A percentile compares a stretch with the other conserved stretches of the same genome.
Evolutionary conservation across 2,113 vertebrate species (phyloP).

Genomic region (Scolopax mira): DNA sequence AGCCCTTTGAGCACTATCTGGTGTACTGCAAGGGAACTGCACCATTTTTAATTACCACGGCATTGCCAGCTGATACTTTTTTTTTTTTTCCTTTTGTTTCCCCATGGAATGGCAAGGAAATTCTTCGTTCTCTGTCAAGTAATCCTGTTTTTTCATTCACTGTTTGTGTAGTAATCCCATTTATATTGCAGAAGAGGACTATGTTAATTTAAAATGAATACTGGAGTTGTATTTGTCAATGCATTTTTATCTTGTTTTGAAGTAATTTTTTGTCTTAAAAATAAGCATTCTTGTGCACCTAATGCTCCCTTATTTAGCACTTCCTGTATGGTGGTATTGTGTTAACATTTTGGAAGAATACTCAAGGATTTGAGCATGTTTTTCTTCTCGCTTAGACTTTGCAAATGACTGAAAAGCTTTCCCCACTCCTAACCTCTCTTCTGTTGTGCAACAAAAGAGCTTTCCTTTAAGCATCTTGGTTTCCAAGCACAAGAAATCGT

Average conservation of each 20-base stretch:
- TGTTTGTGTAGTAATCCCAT: background rate
- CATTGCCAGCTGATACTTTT: background rate
- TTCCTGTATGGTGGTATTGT: constrained; percentile 21
- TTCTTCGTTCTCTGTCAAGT: background rate
- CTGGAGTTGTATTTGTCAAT: background rate
- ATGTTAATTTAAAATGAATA: background rate
- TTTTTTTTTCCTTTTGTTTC: too few species aligned
- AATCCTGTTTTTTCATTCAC: background rate
- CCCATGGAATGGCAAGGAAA: background rate
- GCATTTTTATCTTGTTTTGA: background rate
- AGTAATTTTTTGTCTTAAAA: constrained; percentile 16
- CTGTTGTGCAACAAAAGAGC: constrained; percentile 62
- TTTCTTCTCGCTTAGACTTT: constrained; percentile 62
- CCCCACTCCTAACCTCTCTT: constrained; percentile 61
- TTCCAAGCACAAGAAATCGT: constrained; percentile 52
- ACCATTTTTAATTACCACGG: background rate
- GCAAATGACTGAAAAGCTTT: constrained; percentile 70
- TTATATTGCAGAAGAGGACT: background rate
- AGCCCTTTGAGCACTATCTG: constrained; percentile 57
- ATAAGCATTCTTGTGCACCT: background rate
- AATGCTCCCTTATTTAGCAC: background rate
- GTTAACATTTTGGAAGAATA: constrained; percentile 11
- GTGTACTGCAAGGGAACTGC: constrained; percentile 52
- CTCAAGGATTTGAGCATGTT: constrained; percentile 60
- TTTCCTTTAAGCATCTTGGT: constrained; percentile 63